These are phyloP conservation scores for Ptychadena robeensis DNA, from an alignment of 2,797 vertebrate genomes.

Conservation along the genomic window DNA sequence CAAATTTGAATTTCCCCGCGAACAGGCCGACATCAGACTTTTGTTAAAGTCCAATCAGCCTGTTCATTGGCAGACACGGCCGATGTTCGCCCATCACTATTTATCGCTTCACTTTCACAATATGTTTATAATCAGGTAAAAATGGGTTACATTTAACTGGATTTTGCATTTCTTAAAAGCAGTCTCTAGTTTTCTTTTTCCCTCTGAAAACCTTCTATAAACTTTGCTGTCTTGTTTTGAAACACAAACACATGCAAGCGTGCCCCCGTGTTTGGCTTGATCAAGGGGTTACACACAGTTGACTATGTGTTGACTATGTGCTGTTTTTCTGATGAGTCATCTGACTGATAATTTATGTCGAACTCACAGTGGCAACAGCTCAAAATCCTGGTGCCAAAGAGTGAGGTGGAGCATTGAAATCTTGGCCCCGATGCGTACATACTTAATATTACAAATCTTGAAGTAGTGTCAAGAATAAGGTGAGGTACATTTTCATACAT, in stretches of 20 bases:
- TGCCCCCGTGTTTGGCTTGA: constrained; percentile 58
- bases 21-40: no score
- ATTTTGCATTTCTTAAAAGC: no score
- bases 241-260: constrained; percentile 33
- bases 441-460: constrained; percentile 57
- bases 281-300: constrained; percentile 56
- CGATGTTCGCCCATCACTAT: no score
- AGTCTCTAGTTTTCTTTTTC: neutral
- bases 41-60: no score
- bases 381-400: constrained; percentile 46
- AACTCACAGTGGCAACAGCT: constrained; percentile 41
- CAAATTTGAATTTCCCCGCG: no score
- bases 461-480: constrained; percentile 51
- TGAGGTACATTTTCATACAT: constrained; percentile 51
- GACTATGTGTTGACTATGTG: constrained; percentile 56
- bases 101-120: no score
- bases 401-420: constrained; percentile 53
- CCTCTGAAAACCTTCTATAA: constrained; percentile 12
- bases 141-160: neutral
- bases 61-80: no score
- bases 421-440: constrained; percentile 44
- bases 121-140: neutral
- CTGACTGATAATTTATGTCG: constrained; percentile 51
- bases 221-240: constrained; percentile 44
- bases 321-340: constrained; percentile 62